Conservation (phyloP, 64 coral and sea anemone species). For the Stichodactyla helianthus region DNA sequence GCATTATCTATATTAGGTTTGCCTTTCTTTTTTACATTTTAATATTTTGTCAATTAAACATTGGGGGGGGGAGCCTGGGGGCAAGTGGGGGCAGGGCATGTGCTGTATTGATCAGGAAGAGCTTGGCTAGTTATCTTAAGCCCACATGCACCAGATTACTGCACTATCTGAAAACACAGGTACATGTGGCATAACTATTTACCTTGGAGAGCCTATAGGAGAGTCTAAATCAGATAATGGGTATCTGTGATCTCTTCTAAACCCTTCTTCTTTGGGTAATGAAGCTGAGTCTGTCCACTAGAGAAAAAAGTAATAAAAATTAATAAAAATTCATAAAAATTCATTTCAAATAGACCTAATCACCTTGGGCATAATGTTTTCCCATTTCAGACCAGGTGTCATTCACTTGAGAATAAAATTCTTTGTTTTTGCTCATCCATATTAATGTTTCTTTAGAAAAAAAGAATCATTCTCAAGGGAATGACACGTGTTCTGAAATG, state of each 20-base stretch:
- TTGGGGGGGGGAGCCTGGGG: too few relatives aligned
- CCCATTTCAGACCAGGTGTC: too few relatives aligned
- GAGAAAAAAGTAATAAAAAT: background rate
- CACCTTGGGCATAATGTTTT: too few relatives aligned
- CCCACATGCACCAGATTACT: background rate
- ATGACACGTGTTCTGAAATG: too few relatives aligned
- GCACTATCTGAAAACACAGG: background rate
- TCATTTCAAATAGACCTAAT: background rate
- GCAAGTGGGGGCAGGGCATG: background rate
- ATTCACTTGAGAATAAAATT: too few relatives aligned
- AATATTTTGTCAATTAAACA: too few relatives aligned
- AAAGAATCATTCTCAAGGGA: too few relatives aligned
- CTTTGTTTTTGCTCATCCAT: too few relatives aligned
- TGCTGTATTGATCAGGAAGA: background rate
- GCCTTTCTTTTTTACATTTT: too few relatives aligned
- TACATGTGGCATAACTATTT: background rate
- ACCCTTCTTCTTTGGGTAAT: conserved; percentile 21
- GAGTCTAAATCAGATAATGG: conserved; percentile 91
- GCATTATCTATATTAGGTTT: too few relatives aligned
- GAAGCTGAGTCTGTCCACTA: conserved; percentile 34
- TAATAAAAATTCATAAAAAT: background rate
- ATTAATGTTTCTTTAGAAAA: too few relatives aligned
- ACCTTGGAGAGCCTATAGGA: conserved; percentile 77
- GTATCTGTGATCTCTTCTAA: conserved; percentile 25
- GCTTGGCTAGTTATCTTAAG: too few relatives aligned